Base-by-base conservation (phyloP, 2,113 vertebrate species). In the Oryzias melastigma region DNA sequence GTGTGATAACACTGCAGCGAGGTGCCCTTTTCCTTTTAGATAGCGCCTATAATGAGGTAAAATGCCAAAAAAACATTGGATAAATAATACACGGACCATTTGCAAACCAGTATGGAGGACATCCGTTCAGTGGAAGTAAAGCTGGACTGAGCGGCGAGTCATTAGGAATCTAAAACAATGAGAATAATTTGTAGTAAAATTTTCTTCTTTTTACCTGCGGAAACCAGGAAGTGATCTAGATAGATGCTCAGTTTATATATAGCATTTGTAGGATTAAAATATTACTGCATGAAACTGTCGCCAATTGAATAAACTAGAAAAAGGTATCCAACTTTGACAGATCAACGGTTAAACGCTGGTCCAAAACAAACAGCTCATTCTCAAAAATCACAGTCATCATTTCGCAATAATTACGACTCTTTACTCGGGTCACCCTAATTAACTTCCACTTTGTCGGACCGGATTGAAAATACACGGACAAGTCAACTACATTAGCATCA, bases 91-190 rank as follows among this genome's bases (percentile, higher is more conserved):
- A 80, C 82, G 63, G 80, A 72, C 91, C 82, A 85, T 77, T 85
- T 90, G 78, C 90, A 91, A 91, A 91, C 90, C 88, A 88, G 80
- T 78, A 59, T 52, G 69, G 72, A 87, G 87, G 70, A 62, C 85
- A 78, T 80, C 76, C 78, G 62, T 70, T 81, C 58, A 75, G 82
- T 88, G 90, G 89, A 88, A 76, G 87, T 90, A 85, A 86, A 88
- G 71, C 85, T 68, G 85, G 91, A 90, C 86, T 80, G 53, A 76
- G 80, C 78, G 86, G 77, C 73, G 82, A 85, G 80, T 91, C 92
- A 88, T 89, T 90, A 91, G 88, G 86, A 89, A 81, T 59, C n/a
- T 87, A 83, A 89, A 85, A 88, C 92, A 92, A 91, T 25, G 48
- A 82, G 83, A 88, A 86, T 66, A 78, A 87, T 22, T 88, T 85